phyloP scores from a whole-genome alignment of 2,797 vertebrate genomes.

The Arctocebus calabarensis region DNA sequence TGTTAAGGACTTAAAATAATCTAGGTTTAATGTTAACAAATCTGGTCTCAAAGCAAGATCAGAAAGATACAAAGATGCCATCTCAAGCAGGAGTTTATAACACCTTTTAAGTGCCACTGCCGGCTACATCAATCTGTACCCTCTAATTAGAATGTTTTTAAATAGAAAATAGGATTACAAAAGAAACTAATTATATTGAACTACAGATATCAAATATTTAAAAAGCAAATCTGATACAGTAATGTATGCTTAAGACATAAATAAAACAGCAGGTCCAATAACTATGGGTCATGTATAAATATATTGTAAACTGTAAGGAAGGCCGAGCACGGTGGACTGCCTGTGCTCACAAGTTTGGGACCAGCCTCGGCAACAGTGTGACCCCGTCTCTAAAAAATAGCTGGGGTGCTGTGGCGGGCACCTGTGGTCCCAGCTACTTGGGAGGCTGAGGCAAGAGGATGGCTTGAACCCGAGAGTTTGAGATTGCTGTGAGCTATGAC shows the following conservation, averaged over 20 bases:
- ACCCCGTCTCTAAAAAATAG: too few relatives aligned
- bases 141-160: constrained; percentile 4
- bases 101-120: not conserved
- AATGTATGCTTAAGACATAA: not conserved
- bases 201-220: constrained; percentile 23
- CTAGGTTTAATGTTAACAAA: not conserved
- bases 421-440: too few relatives aligned
- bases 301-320: too few relatives aligned
- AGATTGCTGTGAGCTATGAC: too few relatives aligned
- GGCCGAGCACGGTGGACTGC: too few relatives aligned
- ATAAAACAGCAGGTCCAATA: not conserved
- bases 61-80: not conserved
- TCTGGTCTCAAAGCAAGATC: not conserved
- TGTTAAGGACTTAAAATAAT: not conserved
- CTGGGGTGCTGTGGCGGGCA: too few relatives aligned
- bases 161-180: constrained; percentile 22
- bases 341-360: too few relatives aligned
- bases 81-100: not conserved
- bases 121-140: not conserved
- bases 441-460: too few relatives aligned
- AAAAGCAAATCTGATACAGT: not conserved
- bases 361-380: too few relatives aligned
- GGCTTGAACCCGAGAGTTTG: too few relatives aligned
- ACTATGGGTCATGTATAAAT: not conserved
- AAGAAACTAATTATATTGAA: constrained; percentile 41